Percentiles rank a stretch among this genome's conserved stretches.
Evolutionary conservation across 2,797 vertebrate genomes (phyloP).

Genomic region (Pelochelys cantorii): DNA sequence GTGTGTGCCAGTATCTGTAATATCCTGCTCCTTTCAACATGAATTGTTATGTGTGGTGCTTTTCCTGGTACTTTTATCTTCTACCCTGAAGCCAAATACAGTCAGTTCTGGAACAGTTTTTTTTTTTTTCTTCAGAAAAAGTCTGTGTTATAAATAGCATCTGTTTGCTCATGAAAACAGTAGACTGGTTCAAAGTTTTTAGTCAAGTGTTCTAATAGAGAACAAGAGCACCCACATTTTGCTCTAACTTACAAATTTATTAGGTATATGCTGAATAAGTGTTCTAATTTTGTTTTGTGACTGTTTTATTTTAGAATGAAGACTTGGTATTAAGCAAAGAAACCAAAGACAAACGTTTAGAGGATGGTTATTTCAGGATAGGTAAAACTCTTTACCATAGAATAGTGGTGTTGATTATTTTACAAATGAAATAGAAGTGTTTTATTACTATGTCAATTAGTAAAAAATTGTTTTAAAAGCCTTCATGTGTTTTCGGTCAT

Average conservation of each 20-base stretch:
- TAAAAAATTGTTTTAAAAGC: neutral
- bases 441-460: neutral
- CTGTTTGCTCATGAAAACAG: neutral
- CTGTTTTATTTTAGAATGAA: slow-evolving; percentile 78
- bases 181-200: neutral
- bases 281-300: slow-evolving; percentile 8
- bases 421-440: neutral
- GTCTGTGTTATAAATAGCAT: neutral
- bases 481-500: neutral
- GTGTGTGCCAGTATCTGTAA: neutral
- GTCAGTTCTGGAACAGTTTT: neutral
- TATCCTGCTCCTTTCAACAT: neutral
- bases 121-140: neutral
- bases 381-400: slow-evolving; percentile 80
- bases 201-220: neutral
- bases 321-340: slow-evolving; percentile 83
- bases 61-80: neutral
- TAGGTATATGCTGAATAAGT: slow-evolving; percentile 16
- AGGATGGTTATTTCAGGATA: slow-evolving; percentile 95
- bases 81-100: slow-evolving; percentile 2
- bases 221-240: neutral
- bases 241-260: neutral
- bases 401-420: neutral
- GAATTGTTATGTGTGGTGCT: fast-evolving
- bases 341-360: slow-evolving; percentile 94